A percentile compares a stretch with the other conserved stretches of the same genome.
Conservation (phyloP, 2,113 vertebrate species). For the Cromileptes altivelis region DNA sequence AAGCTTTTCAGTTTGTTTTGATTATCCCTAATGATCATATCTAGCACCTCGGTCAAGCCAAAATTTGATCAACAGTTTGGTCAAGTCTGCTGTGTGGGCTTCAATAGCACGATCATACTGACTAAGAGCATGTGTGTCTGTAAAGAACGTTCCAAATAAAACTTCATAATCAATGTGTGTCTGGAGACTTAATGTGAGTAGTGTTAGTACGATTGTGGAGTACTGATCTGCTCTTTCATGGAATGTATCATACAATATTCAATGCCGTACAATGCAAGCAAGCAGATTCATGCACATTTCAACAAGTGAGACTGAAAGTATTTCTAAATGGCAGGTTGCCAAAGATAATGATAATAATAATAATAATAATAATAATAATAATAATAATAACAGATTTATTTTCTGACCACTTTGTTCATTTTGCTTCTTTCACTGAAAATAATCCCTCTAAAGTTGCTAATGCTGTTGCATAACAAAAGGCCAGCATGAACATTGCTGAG, state of each 20-base stretch:
- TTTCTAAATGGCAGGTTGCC: not conserved
- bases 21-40: not conserved
- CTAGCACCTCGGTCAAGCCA: not conserved
- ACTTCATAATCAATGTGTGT: not conserved
- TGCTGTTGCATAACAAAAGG: conserved; percentile 54
- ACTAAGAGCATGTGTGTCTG: not conserved
- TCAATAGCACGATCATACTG: not conserved
- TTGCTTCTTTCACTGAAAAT: conserved; percentile 36
- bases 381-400: conserved; percentile 15
- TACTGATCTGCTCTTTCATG: not conserved
- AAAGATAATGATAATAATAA: not conserved
- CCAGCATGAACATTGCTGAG: not conserved
- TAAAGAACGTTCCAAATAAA: not conserved
- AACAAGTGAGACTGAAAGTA: conserved; percentile 1
- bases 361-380: too few relatives aligned
- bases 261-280: too few relatives aligned
- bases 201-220: not conserved
- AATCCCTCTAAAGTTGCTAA: conserved; percentile 24
- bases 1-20: not conserved
- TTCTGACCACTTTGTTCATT: conserved; percentile 25
- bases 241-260: too few relatives aligned
- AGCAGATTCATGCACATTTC: not conserved
- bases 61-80: not conserved
- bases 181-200: not conserved
- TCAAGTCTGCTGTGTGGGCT: not conserved